These are phyloP conservation scores for Octodon degus DNA, from an alignment of 2,113 vertebrate genomes.

Conservation along the genomic window DNA sequence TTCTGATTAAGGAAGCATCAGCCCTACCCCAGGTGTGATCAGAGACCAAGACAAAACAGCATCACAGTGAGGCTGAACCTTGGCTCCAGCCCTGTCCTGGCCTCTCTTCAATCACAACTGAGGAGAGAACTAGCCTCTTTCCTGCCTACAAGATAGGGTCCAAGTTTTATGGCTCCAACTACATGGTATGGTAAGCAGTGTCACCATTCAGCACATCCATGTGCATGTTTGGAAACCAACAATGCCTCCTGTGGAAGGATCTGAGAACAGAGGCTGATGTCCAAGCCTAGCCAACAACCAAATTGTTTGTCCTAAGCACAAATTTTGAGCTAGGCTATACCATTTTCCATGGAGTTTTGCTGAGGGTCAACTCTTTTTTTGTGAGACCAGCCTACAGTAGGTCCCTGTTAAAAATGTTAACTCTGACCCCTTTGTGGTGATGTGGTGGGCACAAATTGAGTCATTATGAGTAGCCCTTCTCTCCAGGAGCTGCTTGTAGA, in stretches of 20 bases:
- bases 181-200: neutral
- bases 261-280: neutral
- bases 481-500: neutral
- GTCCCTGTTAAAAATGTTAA: neutral
- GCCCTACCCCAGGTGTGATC: neutral
- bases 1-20: neutral
- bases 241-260: neutral
- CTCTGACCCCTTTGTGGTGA: neutral
- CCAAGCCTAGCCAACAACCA: neutral
- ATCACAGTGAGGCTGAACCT: neutral
- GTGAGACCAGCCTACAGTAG: neutral
- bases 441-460: neutral
- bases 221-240: neutral
- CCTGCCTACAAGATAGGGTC: neutral
- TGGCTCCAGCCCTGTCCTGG: neutral
- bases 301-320: neutral
- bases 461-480: neutral
- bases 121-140: neutral
- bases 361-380: neutral
- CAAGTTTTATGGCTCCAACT: neutral
- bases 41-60: slow-evolving; percentile 55
- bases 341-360: neutral
- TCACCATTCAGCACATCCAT: neutral
- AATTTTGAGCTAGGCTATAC: neutral
- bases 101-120: neutral